Base-by-base conservation (phyloP, 2,113 vertebrate species). In the Clarias macrocephalus region DNA sequence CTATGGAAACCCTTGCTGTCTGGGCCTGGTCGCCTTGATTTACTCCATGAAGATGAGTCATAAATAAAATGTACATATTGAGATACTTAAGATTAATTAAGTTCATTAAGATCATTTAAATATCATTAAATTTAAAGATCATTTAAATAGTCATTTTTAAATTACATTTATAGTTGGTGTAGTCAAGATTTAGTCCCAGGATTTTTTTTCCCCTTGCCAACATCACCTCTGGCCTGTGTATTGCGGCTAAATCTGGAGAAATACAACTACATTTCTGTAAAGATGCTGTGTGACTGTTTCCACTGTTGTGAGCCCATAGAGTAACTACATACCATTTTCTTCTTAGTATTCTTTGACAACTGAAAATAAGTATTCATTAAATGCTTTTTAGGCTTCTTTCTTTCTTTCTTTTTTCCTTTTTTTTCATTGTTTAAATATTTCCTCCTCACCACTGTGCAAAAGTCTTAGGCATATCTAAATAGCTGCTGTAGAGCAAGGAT, bases 1-100 rank as follows among this genome's bases (percentile, higher is more conserved):
- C 57, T 89, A 91, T 12, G 25, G 25, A 6, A 92, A 92, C 81
- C 79, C 59, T 0, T 88, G 0, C 66, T 94, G 94, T 28, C 88
- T 93, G 4, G 92, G 92, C 25, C 87, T 93, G 77, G 79, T 73
- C 0, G 92, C 94, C 37, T 85, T 93, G 2, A 79, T 86, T 37
- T 90, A 13, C 86, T 94, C 93, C 0, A 56, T 94, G 68, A 94
- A 90, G 90, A 93, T 94, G 23, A 91, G 88, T 81, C 3, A 5
- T 10, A 12, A n/a, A n/a, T 73, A 33, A 70, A 5, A 18, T 15
- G 28, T 6, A 9, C 3, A n/a, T 65, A 48, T 7, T 0, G 48
- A 48, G 48, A 48, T 65, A n/a, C n/a, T n/a, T n/a, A n/a, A n/a
- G n/a, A n/a, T n/a, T n/a, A n/a, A n/a, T n/a, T n/a, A n/a, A n/a